Percentiles rank a stretch among this genome's conserved stretches.
Conservation (phyloP, 2,113 vertebrate species). For the Sinocyclocheilus grahami region DNA sequence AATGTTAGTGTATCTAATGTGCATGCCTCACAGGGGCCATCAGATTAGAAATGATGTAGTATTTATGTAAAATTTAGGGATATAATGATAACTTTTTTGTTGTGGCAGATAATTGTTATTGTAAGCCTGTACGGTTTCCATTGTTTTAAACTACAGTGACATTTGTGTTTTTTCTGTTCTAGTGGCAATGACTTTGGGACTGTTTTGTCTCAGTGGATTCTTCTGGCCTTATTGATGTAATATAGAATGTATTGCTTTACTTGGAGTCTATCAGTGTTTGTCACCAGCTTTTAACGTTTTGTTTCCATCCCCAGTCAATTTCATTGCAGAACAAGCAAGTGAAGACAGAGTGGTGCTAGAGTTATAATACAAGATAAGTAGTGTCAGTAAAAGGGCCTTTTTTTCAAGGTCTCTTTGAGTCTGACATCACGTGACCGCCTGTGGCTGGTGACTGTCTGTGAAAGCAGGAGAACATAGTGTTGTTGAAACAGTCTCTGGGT, state of each 20-base stretch:
- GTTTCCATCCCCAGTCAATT: neutral
- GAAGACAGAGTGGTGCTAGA: neutral
- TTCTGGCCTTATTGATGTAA: neutral
- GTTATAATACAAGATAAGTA: neutral
- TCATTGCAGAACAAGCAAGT: neutral
- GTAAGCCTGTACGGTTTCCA: neutral
- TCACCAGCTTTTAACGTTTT: neutral
- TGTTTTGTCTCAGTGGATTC: neutral
- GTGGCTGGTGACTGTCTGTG: neutral
- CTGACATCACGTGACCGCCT: neutral
- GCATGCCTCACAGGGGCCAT: neutral
- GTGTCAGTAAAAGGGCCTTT: neutral
- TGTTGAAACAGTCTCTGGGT: conserved; percentile 17
- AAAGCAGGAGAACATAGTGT: neutral
- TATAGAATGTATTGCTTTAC: too few species aligned
- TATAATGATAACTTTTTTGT: neutral
- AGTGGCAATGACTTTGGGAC: neutral
- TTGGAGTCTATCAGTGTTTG: neutral
- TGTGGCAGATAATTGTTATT: neutral
- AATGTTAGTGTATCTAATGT: neutral
- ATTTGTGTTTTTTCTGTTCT: neutral
- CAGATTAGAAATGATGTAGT: neutral
- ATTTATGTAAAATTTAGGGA: neutral
- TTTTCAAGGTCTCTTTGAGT: neutral
- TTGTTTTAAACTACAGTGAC: neutral